Conservation (phyloP, 2,113 vertebrate species). For the Anarhynchus alexandrinus region DNA sequence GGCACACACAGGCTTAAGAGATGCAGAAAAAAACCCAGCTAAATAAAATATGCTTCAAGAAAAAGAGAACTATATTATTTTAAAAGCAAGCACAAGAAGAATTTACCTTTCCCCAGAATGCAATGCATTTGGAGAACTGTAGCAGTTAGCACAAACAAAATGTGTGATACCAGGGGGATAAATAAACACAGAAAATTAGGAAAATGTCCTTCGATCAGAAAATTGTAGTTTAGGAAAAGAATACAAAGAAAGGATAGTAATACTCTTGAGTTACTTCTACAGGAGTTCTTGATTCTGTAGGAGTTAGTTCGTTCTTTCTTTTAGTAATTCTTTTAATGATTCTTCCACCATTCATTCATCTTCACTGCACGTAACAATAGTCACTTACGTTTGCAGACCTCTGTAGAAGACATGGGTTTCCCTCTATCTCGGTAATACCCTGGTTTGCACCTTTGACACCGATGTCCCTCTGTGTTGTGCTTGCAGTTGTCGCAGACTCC, state of each 20-base stretch:
- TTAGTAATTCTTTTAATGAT: not conserved
- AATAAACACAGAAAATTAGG: not conserved
- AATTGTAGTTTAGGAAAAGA: not conserved
- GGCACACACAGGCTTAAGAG: not conserved
- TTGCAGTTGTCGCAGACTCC: conserved; percentile 82
- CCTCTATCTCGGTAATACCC: conserved; percentile 78
- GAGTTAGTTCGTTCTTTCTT: not conserved
- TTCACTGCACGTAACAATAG: fast-evolving
- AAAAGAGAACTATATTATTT: not conserved
- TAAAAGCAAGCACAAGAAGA: not conserved
- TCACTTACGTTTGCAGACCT: conserved; percentile 82
- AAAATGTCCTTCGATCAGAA: not conserved
- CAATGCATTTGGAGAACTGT: not conserved
- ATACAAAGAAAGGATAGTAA: not conserved
- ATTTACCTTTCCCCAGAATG: not conserved
- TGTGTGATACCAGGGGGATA: not conserved
- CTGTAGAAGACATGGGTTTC: conserved; percentile 72
- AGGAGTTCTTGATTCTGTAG: not conserved
- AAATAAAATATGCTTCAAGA: not conserved
- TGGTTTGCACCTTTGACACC: conserved; percentile 82
- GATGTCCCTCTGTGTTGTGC: conserved; percentile 83
- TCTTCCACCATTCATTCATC: not conserved
- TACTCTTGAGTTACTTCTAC: not conserved
- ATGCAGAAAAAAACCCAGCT: not conserved
- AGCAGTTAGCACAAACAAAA: not conserved